Conservation (phyloP, 2,888 invertebrate genomes). For the Pyralis farinalis region DNA sequence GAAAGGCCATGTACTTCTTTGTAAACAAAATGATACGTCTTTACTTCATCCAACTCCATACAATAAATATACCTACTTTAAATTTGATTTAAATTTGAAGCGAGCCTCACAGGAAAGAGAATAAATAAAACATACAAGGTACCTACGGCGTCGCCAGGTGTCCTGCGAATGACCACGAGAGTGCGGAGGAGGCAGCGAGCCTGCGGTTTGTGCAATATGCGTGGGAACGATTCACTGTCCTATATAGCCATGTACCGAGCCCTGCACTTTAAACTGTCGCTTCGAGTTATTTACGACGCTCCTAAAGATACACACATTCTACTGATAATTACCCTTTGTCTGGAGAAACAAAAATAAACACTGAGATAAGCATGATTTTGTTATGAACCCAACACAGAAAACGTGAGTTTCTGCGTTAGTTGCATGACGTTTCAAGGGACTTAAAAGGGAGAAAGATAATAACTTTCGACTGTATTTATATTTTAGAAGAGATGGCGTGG, state of each 20-base stretch:
- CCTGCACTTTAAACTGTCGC: constrained; percentile 19
- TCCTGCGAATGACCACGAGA: constrained; percentile 25
- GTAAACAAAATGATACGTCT: too few relatives aligned
- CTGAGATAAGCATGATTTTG: background rate
- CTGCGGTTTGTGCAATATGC: constrained; percentile 51
- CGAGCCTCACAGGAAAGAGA: too few relatives aligned
- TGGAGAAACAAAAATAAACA: background rate
- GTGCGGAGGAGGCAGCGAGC: constrained; percentile 48
- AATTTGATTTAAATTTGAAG: too few relatives aligned
- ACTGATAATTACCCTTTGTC: background rate
- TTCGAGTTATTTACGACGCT: constrained; percentile 8
- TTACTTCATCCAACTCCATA: too few relatives aligned
- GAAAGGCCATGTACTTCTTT: too few relatives aligned
- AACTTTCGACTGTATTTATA: too few relatives aligned
- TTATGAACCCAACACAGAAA: too few relatives aligned
- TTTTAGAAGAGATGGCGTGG: too few relatives aligned
- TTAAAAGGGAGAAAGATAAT: too few relatives aligned
- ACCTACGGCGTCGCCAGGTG: constrained; percentile 3
- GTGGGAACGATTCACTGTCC: constrained; percentile 51
- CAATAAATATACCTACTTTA: too few relatives aligned
- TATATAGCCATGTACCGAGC: constrained; percentile 35
- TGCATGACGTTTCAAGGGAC: too few relatives aligned
- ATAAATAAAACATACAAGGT: constrained; percentile 4
- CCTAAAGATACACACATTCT: constrained; percentile 2
- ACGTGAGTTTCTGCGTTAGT: too few relatives aligned